A percentile compares a stretch with the other conserved stretches of the same genome.
Conservation (phyloP, 2,888 invertebrate genomes). For the Volucella inflata region DNA sequence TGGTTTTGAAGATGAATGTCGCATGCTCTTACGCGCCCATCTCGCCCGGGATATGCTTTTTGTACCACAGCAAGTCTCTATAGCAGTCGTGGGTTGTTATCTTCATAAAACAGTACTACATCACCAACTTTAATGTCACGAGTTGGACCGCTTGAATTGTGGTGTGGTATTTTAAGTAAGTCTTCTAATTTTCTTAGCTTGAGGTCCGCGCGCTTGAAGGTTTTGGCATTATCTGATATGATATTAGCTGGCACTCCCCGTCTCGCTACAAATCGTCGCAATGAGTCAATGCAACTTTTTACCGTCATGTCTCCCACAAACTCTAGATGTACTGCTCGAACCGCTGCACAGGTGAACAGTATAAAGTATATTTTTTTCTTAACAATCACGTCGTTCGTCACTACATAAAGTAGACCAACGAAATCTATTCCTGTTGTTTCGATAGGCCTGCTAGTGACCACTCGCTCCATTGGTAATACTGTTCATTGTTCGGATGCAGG, state of each 20-base stretch:
- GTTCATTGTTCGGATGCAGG: constrained; percentile 28
- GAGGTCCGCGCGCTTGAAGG: constrained; percentile 28
- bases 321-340: constrained; percentile 35
- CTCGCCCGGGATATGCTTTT: not conserved
- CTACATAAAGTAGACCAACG: constrained; percentile 17
- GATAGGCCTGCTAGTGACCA: constrained; percentile 3
- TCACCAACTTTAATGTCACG: not conserved
- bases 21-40: constrained; percentile 8
- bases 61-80: not conserved
- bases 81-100: too few relatives aligned
- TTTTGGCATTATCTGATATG: constrained; percentile 23
- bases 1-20: not conserved
- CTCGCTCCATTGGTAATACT: constrained; percentile 12
- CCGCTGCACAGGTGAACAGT: constrained; percentile 20
- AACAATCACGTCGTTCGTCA: not conserved
- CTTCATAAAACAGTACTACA: constrained; percentile 4
- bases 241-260: constrained; percentile 16
- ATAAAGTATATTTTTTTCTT: constrained; percentile 18
- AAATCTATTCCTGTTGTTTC: constrained; percentile 20
- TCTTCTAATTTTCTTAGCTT: constrained; percentile 52
- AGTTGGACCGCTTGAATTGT: not conserved
- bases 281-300: constrained; percentile 23
- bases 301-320: constrained; percentile 14
- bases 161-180: constrained; percentile 34
- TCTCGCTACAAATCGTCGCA: constrained; percentile 28